phyloP scores from a whole-genome alignment of 1,140 invertebrate species.

The Holcopasites calliopsidis region DNA sequence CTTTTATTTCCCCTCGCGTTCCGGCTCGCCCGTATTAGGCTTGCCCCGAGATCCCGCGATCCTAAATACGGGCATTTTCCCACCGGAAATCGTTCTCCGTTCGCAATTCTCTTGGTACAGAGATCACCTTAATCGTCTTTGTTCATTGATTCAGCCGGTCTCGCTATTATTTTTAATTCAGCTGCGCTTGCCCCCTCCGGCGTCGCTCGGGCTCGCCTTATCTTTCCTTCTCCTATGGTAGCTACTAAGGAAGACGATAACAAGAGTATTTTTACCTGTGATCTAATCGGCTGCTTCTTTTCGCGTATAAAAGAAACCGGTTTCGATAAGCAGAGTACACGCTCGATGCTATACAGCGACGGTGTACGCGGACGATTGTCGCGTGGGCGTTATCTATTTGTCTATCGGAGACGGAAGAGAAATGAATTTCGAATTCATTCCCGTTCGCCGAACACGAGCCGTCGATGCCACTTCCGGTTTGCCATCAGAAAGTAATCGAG shows the following conservation, averaged over 20 bases:
- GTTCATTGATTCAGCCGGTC: no score
- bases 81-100: not conserved
- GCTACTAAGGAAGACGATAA: constrained; percentile 10
- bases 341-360: constrained; percentile 10
- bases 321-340: constrained; percentile 54
- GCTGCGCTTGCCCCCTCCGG: no score
- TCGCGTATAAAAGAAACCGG: constrained; percentile 56
- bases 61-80: no score
- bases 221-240: no score
- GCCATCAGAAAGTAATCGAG: no score
- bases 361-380: constrained; percentile 37
- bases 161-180: not conserved
- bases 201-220: no score
- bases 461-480: no score
- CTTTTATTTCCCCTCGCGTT: constrained; percentile 20
- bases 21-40: constrained; percentile 20
- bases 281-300: constrained; percentile 50
- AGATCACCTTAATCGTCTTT: no score
- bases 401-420: not conserved
- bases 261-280: constrained; percentile 49
- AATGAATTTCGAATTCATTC: not conserved
- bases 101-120: not conserved
- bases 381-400: constrained; percentile 42
- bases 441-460: no score
- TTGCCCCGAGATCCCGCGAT: not conserved